Base-by-base conservation (phyloP, 2,888 invertebrate genomes). In the Anthoptus insignis region DNA sequence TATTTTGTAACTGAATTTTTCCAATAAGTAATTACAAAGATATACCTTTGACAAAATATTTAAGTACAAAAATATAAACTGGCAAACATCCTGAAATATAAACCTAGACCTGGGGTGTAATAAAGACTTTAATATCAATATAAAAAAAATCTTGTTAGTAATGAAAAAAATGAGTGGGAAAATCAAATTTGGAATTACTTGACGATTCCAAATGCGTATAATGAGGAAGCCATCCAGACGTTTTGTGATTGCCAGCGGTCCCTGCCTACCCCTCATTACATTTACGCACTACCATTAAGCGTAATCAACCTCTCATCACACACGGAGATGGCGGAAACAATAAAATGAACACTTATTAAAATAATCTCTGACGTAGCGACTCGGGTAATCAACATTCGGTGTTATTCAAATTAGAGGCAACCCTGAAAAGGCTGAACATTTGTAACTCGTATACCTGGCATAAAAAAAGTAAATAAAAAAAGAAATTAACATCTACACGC, bases 271-370 rank as follows among this genome's bases (percentile, higher is more conserved):
- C 84, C 83, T 88, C 81, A 91, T 92, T 91, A 91, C 77, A 80
- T 89, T 88, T 89, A 89, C 86, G 81, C 86, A 79, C 86, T 81
- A 85, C 82, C 83, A 90, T 91, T 90, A 91, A 81, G 76, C 80
- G 76, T 84, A 91, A 91, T 91, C 88, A 86, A 87, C 72, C 82
- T 83, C 79, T 83, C 88, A 88, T 86, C 90, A 88, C 87, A 89
- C 83, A 90, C 86, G 84, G 80, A 83, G 79, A 81, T 78, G 79
- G 73, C 82, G 86, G 85, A 86, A 85, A 89, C 86, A 86, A 89
- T 89, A 88, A 89, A 91, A 85, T 67, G 76, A 77, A 82, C 82
- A 81, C 80, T 81, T 78, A 78, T 76, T 76, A 73, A 73, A 81
- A 83, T 83, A 82, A 82, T 79, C 76, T 71, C 66, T 72, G 50